These are phyloP conservation scores for Papilio protenor DNA, from an alignment of 2,888 invertebrate genomes.

Conservation along the genomic window DNA sequence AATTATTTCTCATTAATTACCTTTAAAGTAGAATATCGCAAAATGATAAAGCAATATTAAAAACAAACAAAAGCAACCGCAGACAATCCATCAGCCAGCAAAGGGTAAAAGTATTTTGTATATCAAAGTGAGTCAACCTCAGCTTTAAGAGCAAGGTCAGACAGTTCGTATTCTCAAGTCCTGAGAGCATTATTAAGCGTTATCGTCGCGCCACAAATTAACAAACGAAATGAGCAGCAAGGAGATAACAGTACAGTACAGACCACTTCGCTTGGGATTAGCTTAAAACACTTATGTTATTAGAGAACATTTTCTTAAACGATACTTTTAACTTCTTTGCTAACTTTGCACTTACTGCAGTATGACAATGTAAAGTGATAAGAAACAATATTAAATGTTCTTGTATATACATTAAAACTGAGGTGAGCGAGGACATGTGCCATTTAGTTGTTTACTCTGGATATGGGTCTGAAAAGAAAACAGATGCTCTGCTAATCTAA, in stretches of 20 bases:
- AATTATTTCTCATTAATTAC: not conserved
- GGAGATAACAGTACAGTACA: not conserved
- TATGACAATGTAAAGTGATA: not conserved
- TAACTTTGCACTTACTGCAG: not conserved
- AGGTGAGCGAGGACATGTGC: not conserved
- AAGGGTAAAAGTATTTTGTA: not conserved
- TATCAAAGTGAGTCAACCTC: not conserved
- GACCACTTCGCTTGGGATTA: conserved; percentile 5
- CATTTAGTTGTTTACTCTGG: not conserved
- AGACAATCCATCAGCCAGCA: not conserved
- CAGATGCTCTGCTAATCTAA: not conserved
- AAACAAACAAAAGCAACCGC: not conserved
- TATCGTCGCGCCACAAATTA: conserved; percentile 12
- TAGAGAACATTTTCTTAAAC: not conserved
- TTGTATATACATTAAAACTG: not conserved
- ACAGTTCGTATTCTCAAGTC: not conserved
- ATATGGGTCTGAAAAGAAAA: not conserved
- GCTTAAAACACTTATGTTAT: conserved; percentile 8
- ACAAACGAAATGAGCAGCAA: not conserved
- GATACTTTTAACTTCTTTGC: not conserved
- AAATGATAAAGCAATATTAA: not conserved
- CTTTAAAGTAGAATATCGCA: not conserved
- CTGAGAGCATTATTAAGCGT: not conserved
- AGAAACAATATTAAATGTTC: not conserved
- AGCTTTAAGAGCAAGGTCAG: not conserved